Evolutionary conservation across 2,113 vertebrate species (phyloP).

Genomic region (Hippocampus barbouri): DNA sequence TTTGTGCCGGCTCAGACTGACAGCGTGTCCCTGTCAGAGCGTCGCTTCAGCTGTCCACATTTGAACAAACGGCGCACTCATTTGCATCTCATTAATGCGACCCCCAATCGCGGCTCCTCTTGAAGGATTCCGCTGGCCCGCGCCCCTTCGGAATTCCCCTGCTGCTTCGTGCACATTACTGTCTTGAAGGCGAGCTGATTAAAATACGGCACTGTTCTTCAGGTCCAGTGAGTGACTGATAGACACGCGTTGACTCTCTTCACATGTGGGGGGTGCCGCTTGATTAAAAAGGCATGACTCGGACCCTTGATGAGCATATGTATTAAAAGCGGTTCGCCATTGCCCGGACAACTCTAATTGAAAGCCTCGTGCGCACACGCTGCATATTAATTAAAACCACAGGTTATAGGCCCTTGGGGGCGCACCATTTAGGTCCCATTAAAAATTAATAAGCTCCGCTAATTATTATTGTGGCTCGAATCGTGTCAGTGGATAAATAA

Average conservation of each 20-base stretch:
- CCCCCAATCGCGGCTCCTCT: slow-evolving; percentile 37
- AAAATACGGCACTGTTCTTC: slow-evolving; percentile 46
- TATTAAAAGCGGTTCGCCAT: slow-evolving; percentile 72
- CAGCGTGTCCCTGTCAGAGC: slow-evolving; percentile 49
- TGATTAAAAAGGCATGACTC: slow-evolving; percentile 73
- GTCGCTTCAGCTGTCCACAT: slow-evolving; percentile 57
- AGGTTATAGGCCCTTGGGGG: slow-evolving; percentile 74
- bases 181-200: slow-evolving; percentile 62
- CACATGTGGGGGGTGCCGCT: slow-evolving; percentile 50
- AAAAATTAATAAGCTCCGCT: slow-evolving; percentile 77
- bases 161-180: slow-evolving; percentile 41
- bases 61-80: slow-evolving; percentile 57
- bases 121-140: slow-evolving; percentile 35
- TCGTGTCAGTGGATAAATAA: slow-evolving; percentile 68
- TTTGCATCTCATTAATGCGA: slow-evolving; percentile 66
- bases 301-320: slow-evolving; percentile 72
- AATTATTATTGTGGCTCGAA: slow-evolving; percentile 74
- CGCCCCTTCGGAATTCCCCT: slow-evolving; percentile 26
- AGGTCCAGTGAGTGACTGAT: slow-evolving; percentile 60
- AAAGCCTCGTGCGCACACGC: slow-evolving; percentile 73
- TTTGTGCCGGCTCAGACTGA: slow-evolving; percentile 56
- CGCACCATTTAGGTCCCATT: slow-evolving; percentile 74
- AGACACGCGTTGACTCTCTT: slow-evolving; percentile 51
- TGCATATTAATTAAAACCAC: slow-evolving; percentile 78
- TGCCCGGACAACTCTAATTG: slow-evolving; percentile 70